Base-by-base conservation (phyloP, 2,113 vertebrate species). In the Bombycilla garrulus region DNA sequence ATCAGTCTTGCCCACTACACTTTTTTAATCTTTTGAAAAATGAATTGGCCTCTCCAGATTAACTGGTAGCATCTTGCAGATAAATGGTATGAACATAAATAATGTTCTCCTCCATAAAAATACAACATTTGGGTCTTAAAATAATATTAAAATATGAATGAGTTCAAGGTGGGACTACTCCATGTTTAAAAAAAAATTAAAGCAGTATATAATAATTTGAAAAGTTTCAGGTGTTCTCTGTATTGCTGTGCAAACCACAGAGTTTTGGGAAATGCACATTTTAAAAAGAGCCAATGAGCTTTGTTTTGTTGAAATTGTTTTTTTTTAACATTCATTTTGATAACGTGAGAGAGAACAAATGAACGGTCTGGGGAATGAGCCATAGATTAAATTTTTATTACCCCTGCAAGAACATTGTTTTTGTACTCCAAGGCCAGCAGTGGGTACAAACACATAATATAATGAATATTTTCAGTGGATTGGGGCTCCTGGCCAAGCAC, bases 61-160 rank as follows among this genome's bases (percentile, higher is more conserved):
- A 87, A 67, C 66, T 84, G 38, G 62, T 21, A 66, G 89, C 67
- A 71, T 88, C 79, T 96, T 33, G 53, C 8, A 86, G 44, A 81
- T 36, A 81, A 77, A 81, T 57, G 61, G 86, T 51, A 92, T 45
- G 73, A 96, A 95, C 95, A 92, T 64, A 65, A 56, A 81, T 56
- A 42, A n/a, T 7, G 38, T 70, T 88, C 35, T 36, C 51, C 77
- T 94, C 88, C 83, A 92, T 54, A 86, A 50, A 79, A 86, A 35
- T 73, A 81, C 77, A 80, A 65, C 87, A 44, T 3, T 56, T 67
- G 71, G 87, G 90, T 56, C 86, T 92, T 95, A 60, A 78, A 31
- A n/a, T 25, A 67, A 65, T 40, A 85, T 24, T 76, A 54, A 58
- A 90, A 20, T 44, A 66, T 29, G 29, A 76, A 58, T 25, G 80